Base-by-base conservation (phyloP, 2,888 invertebrate species). In the Pterostichus niger region DNA sequence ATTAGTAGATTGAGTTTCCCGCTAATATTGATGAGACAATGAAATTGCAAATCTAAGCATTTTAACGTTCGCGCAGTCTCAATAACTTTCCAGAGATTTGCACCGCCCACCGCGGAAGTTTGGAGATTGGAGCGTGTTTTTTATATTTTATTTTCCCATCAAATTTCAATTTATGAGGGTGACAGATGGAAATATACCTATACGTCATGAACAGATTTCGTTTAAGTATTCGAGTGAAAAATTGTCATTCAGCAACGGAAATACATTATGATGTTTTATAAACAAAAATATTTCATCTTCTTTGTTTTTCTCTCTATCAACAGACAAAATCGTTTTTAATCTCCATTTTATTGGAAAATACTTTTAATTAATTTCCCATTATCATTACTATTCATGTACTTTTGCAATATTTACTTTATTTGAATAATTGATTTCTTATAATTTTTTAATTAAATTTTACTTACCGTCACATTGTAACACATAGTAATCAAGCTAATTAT, bases 171-270 rank as follows among this genome's bases (percentile, higher is more conserved):
- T 71, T 71, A 71, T 71, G 71, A 71, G 71, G 35, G 46, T 71
- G 71, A 71, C 71, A 71, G 71, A 71, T 71, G 71, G 71, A 71
- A 71, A 46, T 71, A 71, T 71, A 71, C 71, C 71, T 71, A 71
- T 71, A 71, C 71, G 71, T 71, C 71, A 71, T 40, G 71, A 71
- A 15, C 71, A 71, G 71, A 71, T 71, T 71, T 71, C 71, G 71
- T 71, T 71, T 71, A 71, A 71, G 71, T 40, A 71, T 71, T 44
- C 71, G 35, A 71, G 71, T 71, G 44, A 44, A 49, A 71, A 71
- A 71, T 71, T 71, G 71, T 71, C 71, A 71, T 40, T 71, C 71
- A 71, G 35, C 71, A 24, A 17, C 15, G n/a, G 71, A 40, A 71
- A 71, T 71, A 13, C 46, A 71, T 71, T 71, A 71, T 46, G 44